Base-by-base conservation (phyloP, 2,797 vertebrate genomes). In the Calcarius lapponicus region DNA sequence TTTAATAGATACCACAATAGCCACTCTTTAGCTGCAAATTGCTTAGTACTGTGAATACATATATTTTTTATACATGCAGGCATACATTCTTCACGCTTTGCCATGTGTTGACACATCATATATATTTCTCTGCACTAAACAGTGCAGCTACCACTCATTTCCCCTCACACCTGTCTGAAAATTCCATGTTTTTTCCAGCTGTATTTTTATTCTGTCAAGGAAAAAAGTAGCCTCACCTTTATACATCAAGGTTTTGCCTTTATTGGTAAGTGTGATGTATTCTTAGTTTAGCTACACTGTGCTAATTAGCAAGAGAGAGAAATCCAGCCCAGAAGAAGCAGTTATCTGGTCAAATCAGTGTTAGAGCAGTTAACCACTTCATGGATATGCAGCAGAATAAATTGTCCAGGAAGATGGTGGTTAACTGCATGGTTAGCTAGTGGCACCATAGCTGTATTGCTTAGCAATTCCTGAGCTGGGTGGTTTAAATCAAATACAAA, bases 91-190 rank as follows among this genome's bases (percentile, higher is more conserved):
- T 97, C 92, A 95, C 96, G 94, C 88, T 78, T 96, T 84, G 43
- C 90, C 96, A 85, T 92, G 96, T 97, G 93, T 89, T 96, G 80
- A 66, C 73, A 95, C 80, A 56, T 88, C 78, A 86, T 84, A 88
- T 71, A 61, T 65, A 81, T 89, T 88, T 91, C 47, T 88, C 56
- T 90, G 73, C n/a, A 70, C 48, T 90, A 58, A 94, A 80, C 48
- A 86, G 29, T 54, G 38, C 61, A 86, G 65, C 78, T 83, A 89
- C 92, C 67, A 65, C 61, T 95, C 81, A 88, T 89, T 95, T 97
- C 57, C 65, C 48, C 47, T 97, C 95, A 95, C 95, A 97, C 85
- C 91, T 97, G 85, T 81, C 65, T 96, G 72, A 79, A 95, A 95
- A 78, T 80, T 90, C 79, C 47, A 36, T 54, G 34, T 3, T 45